Base-by-base conservation (phyloP, 2,113 vertebrate genomes). In the Dryoscopus gambensis region DNA sequence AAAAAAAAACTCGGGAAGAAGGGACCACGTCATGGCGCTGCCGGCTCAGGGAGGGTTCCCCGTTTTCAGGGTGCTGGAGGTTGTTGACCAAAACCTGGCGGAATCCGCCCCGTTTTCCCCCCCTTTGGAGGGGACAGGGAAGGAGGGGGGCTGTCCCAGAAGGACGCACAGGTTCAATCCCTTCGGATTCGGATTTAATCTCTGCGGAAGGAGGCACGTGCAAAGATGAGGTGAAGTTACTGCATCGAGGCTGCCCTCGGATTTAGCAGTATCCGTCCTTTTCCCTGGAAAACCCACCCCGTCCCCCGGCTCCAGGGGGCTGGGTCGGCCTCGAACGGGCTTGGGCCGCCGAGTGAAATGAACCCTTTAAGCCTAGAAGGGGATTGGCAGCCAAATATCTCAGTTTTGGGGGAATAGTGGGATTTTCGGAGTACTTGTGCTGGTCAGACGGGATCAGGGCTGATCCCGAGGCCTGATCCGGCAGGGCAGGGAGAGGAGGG, bases 21-120 rank as follows among this genome's bases (percentile, higher is more conserved):
- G 83, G 73, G 75, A 25, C 95, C 93, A 90, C 96, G 20, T 90
- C 86, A 94, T 92, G 73, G 90, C 87, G 0, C 65, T 92, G 93
- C 92, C 93, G 60, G 87, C 21, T 40, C 33, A 67, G 71, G 86
- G 69, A 79, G 55, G 69, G 47, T 4, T 86, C 71, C 75, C 39
- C 46, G 4, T 1, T 37, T 67, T 63, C 20, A 1, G 5, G 69
- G 57, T 33, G 79, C 63, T 81, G 37, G 50, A 80, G 77, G 59
- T 24, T 25, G 63, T 33, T 82, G 50, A 82, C 56, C 77, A 85
- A 70, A 88, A 94, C 42, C 47, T 74, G 86, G 60, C 83, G 60
- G 55, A 90, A 78, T 62, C 64, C 2, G 0, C 83, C 65, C 74
- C 25, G 0, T 85, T 65, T 44, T 6, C 55, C 6, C 22, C 19